Conservation (phyloP, 1,140 invertebrate species). For the Apocrypta bakeri region DNA sequence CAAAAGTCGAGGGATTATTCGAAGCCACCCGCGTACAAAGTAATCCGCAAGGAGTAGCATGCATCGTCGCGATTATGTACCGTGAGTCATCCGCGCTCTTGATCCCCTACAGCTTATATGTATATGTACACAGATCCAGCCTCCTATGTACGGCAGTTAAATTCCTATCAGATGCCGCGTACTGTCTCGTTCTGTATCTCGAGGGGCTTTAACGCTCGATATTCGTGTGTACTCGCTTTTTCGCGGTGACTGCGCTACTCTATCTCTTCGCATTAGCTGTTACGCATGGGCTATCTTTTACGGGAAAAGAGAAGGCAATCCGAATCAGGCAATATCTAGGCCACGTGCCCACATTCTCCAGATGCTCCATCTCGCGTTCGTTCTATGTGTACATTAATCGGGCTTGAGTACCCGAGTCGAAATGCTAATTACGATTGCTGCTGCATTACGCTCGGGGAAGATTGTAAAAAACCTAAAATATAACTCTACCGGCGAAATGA, state of each 20-base stretch:
- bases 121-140: neutral
- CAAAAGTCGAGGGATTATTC: neutral
- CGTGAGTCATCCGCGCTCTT: conserved; percentile 24
- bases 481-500: neutral
- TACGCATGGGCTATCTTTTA: neutral
- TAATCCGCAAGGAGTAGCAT: neutral
- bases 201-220: neutral
- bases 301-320: neutral
- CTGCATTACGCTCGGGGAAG: neutral
- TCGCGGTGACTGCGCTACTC: neutral
- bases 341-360: conserved; percentile 41
- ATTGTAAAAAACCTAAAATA: conserved; percentile 34
- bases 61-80: neutral
- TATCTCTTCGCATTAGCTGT: neutral
- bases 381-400: neutral
- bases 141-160: conserved; percentile 23
- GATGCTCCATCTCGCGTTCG: neutral
- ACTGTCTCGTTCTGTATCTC: neutral
- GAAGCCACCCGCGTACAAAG: neutral
- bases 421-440: conserved; percentile 31
- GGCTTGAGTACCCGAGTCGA: neutral
- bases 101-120: neutral
- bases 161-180: conserved; percentile 8
- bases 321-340: conserved; percentile 47
- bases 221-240: conserved; percentile 19